A percentile compares a stretch with the other conserved stretches of the same genome.
Evolutionary conservation across 2,888 invertebrate genomes (phyloP).

Genomic region (Pachydiplax longipennis): DNA sequence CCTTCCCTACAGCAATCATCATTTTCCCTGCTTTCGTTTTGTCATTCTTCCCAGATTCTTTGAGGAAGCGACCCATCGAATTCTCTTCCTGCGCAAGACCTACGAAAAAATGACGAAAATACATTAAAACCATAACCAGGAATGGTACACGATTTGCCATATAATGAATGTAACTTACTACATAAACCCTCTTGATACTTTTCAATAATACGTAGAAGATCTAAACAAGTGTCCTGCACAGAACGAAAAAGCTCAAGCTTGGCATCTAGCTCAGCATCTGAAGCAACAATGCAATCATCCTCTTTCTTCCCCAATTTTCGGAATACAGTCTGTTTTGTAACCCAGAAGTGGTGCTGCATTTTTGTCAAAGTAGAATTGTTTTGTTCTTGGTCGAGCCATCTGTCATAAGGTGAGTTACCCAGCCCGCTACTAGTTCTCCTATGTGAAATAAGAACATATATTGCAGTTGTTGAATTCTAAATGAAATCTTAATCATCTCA

Average conservation of each 20-base stretch:
- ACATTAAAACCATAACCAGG: not conserved
- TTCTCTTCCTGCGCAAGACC: conserved; percentile 95
- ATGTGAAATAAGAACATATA: not conserved
- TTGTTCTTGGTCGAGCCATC: conserved; percentile 61
- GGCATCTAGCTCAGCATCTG: conserved; percentile 95
- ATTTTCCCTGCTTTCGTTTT: conserved; percentile 84
- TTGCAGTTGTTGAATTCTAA: not conserved
- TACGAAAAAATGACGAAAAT: conserved; percentile 53
- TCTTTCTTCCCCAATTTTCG: conserved; percentile 95
- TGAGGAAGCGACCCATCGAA: conserved; percentile 90
- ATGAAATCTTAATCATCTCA: not conserved
- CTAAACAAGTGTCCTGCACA: conserved; percentile 87
- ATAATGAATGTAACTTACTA: conserved; percentile 61
- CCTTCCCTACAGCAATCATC: conserved; percentile 82
- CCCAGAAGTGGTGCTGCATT: conserved; percentile 97
- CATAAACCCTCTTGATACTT: conserved; percentile 93
- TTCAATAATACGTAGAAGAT: conserved; percentile 87
- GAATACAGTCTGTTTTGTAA: conserved; percentile 94
- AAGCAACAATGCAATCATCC: conserved; percentile 95
- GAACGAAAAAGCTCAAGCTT: conserved; percentile 93
- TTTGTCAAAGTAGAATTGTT: conserved; percentile 63
- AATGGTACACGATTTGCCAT: not conserved
- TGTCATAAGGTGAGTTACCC: conserved; percentile 60
- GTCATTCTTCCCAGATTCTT: conserved; percentile 89
- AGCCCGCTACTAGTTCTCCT: conserved; percentile 44